Base-by-base conservation (phyloP, 2,888 invertebrate genomes). In the Netelia melanura region DNA sequence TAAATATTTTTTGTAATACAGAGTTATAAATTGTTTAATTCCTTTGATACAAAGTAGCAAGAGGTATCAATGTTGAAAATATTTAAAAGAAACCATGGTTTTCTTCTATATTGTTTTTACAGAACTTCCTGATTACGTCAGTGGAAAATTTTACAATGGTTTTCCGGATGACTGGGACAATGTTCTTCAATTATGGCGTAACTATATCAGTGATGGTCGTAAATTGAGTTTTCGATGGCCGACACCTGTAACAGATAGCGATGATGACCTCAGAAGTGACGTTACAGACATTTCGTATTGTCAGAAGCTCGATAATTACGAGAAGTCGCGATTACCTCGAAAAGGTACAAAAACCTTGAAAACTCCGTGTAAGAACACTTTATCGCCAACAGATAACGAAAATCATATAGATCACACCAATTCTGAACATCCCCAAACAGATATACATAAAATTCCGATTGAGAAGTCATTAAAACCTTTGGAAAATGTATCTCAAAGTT, bases 81-180 rank as follows among this genome's bases (percentile, higher is more conserved):
- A 25, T 54, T 30, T 30, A 48, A 78, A 23, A 56, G n/a, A 25
- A 17, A n/a, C 30, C 74, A 58, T 56, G 43, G n/a, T 54, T 61
- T 61, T 61, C n/a, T 44, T 68, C 48, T 11, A 25, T 11, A 3
- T 2, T 62, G 23, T 30, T 56, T 5, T 82, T 74, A 6, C 72
- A 93, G 93, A 90, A 82, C 82, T 93, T 23, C 93, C 93, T 0
- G 89, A 90, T 6, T 93, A 92, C 82, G 87, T 93, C 8, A 82
- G 90, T 2, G 89, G 88, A 2, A 93, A 93, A 88, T 93, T 93
- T 88, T 87, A 84, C 67, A 91, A 92, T 75, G 93, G 93, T n/a
- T 93, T 93, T 87, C 93, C 93, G 1, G 92, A 93, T 48, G 93
- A 93, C 72, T 93, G 93, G 93, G 87, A 91, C 71, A 92, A 93